Conservation (phyloP, 2,113 vertebrate genomes). For the Osmerus mordax region DNA sequence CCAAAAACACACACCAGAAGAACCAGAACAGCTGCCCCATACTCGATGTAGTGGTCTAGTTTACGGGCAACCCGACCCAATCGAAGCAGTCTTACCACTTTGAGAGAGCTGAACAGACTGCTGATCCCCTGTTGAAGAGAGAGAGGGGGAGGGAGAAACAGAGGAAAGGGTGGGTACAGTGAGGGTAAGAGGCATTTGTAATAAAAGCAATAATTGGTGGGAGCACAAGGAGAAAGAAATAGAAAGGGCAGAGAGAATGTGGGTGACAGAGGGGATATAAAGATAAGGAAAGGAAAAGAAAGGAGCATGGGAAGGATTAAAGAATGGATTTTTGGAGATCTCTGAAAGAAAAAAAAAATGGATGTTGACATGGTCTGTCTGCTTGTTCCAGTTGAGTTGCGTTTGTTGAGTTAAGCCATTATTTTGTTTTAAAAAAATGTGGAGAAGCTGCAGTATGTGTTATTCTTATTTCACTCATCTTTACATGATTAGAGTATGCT, state of each 20-base stretch:
- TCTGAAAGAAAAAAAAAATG: background rate
- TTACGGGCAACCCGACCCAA: constrained; percentile 95
- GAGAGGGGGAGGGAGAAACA: background rate
- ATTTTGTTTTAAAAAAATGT: background rate
- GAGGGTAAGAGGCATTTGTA: background rate
- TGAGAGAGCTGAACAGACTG: constrained; percentile 96
- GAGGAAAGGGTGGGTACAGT: too few species aligned
- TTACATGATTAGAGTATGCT: too few species aligned
- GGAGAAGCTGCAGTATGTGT: background rate
- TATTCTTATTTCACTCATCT: too few species aligned
- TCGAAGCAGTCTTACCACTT: constrained; percentile 91
- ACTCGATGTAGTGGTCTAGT: constrained; percentile 97
- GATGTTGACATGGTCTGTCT: too few species aligned
- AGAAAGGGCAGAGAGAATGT: too few species aligned
- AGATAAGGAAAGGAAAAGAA: background rate
- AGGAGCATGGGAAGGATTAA: background rate
- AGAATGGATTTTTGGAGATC: background rate
- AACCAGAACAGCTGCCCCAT: constrained; percentile 92
- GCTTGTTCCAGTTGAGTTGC: too few species aligned
- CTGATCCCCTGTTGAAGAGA: constrained; percentile 85
- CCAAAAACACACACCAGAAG: constrained; percentile 98
- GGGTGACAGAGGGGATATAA: background rate
- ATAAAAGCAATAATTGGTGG: too few species aligned
- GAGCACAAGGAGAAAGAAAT: too few species aligned
- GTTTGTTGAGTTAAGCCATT: too few species aligned